Base-by-base conservation (phyloP, 2,797 vertebrate genomes). In the Acrocephalus scirpaceus region DNA sequence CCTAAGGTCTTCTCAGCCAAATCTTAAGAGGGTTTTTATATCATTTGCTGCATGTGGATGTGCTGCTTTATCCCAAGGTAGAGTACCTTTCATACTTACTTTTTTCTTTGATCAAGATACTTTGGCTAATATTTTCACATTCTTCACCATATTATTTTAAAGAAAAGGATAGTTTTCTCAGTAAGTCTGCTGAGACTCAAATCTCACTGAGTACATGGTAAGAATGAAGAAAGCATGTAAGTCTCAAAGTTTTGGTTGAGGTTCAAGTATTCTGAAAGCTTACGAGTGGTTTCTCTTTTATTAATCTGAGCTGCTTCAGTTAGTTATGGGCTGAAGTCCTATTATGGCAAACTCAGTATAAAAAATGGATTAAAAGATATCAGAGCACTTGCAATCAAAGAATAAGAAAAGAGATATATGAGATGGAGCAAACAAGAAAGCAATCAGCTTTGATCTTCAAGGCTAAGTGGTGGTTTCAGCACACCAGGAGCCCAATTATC, bases 301-400 rank as follows among this genome's bases (percentile, higher is more conserved):
- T 75, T 45, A 19, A 84, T 56, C 44, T 85, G 62, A 85, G 29
- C 56, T 93, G 18, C 38, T 93, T 67, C 3, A 1, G 29, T 84
- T 62, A 65, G 38, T 83, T 83, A 36, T 20, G 40, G 32, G 44
- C 72, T 70, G 6, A 38, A 80, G 42, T 27, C 42, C 14, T 57
- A 6, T 22, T 53, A 22, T 61, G 34, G 45, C 67, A 73, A 87
- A 62, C 13, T 16, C 29, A 22, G 30, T 73, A 57, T 90, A 36
- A 92, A 91, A 90, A 92, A 75, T 60, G 25, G 32, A 91, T 93
- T 92, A 77, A 87, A 95, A 94, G 30, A 40, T 36, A 30, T 7
- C 32, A 40, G 67, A 89, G 53, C 32, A 81, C 53, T 93, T 92
- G 67, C 71, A 91, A 42, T 67, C 56, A 67, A 64, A 71, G 71